These are phyloP conservation scores for Ypsolopha scabrella DNA, from an alignment of 2,888 invertebrate genomes.

Conservation along the genomic window DNA sequence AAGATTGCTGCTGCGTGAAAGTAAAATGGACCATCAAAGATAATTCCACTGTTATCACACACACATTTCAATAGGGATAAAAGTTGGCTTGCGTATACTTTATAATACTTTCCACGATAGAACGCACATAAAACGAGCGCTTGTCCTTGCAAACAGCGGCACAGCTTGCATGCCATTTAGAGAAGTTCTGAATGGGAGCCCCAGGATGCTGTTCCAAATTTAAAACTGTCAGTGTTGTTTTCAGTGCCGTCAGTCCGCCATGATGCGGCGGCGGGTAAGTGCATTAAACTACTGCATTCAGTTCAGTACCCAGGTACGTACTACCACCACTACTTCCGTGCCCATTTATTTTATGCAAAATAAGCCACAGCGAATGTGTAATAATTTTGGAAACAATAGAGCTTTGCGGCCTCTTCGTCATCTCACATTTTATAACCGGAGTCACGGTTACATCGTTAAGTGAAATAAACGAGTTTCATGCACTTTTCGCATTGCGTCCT, in stretches of 20 bases:
- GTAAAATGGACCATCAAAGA: no score
- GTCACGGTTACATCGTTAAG: not conserved
- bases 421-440: not conserved
- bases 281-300: slow-evolving; percentile 35
- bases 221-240: slow-evolving; percentile 29
- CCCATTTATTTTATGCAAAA: slow-evolving; percentile 52
- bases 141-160: no score
- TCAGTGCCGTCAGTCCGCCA: slow-evolving; percentile 27
- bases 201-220: slow-evolving; percentile 3
- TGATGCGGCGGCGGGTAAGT: slow-evolving; percentile 32
- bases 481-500: no score
- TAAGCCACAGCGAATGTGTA: slow-evolving; percentile 31
- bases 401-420: slow-evolving; percentile 28
- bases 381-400: slow-evolving; percentile 48
- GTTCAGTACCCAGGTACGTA: slow-evolving; percentile 19
- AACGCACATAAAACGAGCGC: no score
- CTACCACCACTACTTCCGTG: slow-evolving; percentile 22
- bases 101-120: no score
- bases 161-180: no score
- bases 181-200: not conserved
- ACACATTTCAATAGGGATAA: no score
- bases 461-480: not conserved
- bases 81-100: no score
- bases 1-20: no score
- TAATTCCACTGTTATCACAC: no score